A percentile compares a stretch with the other conserved stretches of the same genome.
phyloP scores from a whole-genome alignment of 2,888 invertebrate genomes.

The Thecophora atra region DNA sequence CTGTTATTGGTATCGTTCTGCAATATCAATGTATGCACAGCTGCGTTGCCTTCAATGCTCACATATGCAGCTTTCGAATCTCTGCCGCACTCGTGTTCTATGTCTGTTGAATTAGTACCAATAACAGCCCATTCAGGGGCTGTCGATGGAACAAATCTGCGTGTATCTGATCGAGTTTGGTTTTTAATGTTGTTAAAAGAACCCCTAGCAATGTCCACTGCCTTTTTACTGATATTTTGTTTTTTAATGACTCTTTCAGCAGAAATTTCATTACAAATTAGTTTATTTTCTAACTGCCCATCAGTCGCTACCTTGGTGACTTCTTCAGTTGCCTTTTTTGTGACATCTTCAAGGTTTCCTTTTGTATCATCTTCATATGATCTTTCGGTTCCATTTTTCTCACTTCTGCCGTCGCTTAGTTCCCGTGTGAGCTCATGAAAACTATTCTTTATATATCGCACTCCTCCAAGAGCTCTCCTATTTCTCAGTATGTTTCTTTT shows the following conservation, averaged over 20 bases:
- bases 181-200: too few species aligned
- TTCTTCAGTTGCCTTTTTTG: too few species aligned
- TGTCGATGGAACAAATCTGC: background rate
- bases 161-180: too few species aligned
- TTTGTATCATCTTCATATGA: too few species aligned
- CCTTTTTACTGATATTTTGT: too few species aligned
- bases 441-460: constrained; percentile 5
- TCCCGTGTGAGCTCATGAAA: background rate
- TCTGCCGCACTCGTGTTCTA: background rate
- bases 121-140: background rate
- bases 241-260: too few species aligned
- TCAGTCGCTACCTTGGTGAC: too few species aligned
- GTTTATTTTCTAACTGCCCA: background rate
- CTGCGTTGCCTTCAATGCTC: background rate
- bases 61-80: background rate
- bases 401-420: too few species aligned
- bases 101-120: background rate
- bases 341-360: too few species aligned
- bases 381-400: too few species aligned
- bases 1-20: background rate
- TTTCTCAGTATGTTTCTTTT: background rate
- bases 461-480: constrained; percentile 3
- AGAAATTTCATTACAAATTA: too few species aligned
- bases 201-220: too few species aligned
- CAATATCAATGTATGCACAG: background rate